These are phyloP conservation scores for Lemur catta DNA, from an alignment of 2,797 vertebrate genomes.

Conservation along the genomic window DNA sequence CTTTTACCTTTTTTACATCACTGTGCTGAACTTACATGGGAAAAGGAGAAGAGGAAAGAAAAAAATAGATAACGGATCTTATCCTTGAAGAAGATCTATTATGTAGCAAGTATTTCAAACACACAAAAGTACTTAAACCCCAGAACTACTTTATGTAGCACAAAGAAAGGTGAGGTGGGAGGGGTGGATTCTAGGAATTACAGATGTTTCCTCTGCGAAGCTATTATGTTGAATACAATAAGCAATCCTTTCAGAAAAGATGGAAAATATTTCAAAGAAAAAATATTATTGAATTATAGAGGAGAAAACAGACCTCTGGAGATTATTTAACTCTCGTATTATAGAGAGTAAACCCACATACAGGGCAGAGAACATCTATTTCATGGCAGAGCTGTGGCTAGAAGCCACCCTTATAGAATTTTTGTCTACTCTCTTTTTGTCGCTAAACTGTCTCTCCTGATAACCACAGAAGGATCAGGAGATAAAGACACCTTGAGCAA, in stretches of 20 bases:
- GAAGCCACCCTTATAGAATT: background rate
- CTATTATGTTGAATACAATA: background rate
- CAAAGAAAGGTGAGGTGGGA: background rate
- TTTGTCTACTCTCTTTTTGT: background rate
- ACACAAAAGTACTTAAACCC: background rate
- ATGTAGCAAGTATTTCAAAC: background rate
- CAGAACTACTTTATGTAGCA: background rate
- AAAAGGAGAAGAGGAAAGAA: background rate
- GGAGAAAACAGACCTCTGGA: background rate
- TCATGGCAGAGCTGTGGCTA: background rate
- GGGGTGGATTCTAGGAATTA: background rate
- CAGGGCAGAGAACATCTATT: accelerated
- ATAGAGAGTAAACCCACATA: background rate
- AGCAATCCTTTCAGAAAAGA: background rate
- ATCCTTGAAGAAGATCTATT: background rate
- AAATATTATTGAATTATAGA: background rate
- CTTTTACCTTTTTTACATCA: background rate
- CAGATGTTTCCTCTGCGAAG: background rate
- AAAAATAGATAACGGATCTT: background rate
- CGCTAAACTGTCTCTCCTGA: background rate
- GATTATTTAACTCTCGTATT: background rate
- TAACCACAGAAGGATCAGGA: background rate
- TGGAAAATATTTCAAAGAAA: background rate
- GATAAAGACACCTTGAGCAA: background rate
- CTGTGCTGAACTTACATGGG: background rate